phyloP scores from a whole-genome alignment of 2,113 vertebrate species.

The Hepsetus odoe region DNA sequence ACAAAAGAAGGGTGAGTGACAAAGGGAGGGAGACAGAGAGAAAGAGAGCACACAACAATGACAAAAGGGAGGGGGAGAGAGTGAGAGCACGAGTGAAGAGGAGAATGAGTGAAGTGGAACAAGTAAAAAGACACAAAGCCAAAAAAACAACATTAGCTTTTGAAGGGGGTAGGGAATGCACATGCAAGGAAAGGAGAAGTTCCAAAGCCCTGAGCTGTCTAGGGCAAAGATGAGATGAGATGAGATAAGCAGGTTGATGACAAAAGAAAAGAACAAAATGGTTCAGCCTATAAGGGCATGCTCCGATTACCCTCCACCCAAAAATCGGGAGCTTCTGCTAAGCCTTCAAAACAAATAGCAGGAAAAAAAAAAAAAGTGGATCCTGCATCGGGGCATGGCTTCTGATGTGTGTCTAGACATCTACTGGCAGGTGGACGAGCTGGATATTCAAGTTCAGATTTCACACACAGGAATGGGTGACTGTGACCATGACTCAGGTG shows the following conservation, averaged over 20 bases:
- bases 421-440: slow-evolving; percentile 3
- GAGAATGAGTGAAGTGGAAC: neutral
- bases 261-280: slow-evolving; percentile 6
- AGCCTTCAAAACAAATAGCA: neutral
- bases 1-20: neutral
- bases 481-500: slow-evolving; percentile 44
- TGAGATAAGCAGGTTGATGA: slow-evolving; percentile 11
- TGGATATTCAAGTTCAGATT: slow-evolving; percentile 39
- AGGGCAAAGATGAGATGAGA: neutral
- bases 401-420: slow-evolving; percentile 41
- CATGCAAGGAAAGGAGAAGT: neutral
- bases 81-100: neutral
- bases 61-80: neutral
- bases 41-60: neutral
- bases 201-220: slow-evolving; percentile 1
- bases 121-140: neutral
- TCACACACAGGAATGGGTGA: slow-evolving; percentile 23
- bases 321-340: neutral
- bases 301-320: neutral
- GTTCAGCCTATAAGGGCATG: neutral
- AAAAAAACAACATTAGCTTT: neutral
- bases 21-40: neutral
- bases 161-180: neutral
- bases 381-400: neutral
- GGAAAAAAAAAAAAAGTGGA: neutral